A percentile compares a stretch with the other conserved stretches of the same genome.
These are phyloP conservation scores for Platycnemis pennipes DNA, from an alignment of 2,888 invertebrate genomes.

Conservation along the genomic window DNA sequence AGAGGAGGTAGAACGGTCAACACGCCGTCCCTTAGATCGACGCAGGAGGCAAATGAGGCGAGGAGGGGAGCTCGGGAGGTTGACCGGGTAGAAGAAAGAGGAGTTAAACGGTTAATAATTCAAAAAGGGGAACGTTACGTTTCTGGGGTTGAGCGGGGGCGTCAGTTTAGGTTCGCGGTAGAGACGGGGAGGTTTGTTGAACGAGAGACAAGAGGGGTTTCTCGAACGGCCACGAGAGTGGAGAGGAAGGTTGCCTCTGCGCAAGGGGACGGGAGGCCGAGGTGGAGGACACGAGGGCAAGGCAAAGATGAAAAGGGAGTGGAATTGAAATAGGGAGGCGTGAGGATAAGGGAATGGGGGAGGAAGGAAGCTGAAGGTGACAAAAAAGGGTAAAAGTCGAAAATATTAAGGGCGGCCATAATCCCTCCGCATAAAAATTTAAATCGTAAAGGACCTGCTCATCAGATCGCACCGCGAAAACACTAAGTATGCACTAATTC, in stretches of 20 bases:
- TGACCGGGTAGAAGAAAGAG: not conserved
- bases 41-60: not conserved
- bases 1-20: not conserved
- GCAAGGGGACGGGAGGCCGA: too few relatives aligned
- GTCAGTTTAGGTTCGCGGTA: not conserved
- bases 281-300: too few relatives aligned
- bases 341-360: not conserved
- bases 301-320: not conserved
- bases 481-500: too few relatives aligned
- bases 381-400: not conserved
- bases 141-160: not conserved
- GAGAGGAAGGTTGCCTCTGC: not conserved
- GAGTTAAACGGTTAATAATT: constrained; percentile 56
- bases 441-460: too few relatives aligned
- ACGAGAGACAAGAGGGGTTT: not conserved
- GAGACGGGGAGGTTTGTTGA: constrained; percentile 23
- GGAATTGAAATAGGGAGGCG: not conserved
- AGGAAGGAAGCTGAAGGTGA: not conserved
- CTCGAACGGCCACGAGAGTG: not conserved
- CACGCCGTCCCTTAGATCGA: not conserved
- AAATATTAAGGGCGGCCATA: not conserved
- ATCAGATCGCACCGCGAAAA: too few relatives aligned
- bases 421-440: too few relatives aligned
- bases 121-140: constrained; percentile 27
- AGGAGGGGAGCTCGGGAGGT: not conserved